Base-by-base conservation (phyloP, 2,888 invertebrate species). In the Acrobasis consociella region DNA sequence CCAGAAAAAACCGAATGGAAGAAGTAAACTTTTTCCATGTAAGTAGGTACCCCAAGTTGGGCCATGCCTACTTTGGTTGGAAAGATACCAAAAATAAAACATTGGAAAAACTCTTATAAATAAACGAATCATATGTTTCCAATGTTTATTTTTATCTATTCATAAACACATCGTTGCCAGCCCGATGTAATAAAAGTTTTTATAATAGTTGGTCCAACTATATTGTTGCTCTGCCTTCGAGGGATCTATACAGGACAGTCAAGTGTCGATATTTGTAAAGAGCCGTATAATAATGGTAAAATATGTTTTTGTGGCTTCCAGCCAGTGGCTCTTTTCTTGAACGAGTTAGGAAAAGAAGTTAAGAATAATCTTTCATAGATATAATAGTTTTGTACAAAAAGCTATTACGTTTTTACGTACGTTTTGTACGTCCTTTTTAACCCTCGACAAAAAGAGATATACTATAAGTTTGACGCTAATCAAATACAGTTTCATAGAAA, bases 101-200 rank as follows among this genome's bases (percentile, higher is more conserved):
- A 13, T 1, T 0, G 46, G 1, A 46, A 46, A 2, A 46, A 13
- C 13, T 46, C n/a, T 13, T 46, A 13, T 46, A 13, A 13, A 13
- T 46, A 46, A 46, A 46, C 46, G 67, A 55, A 66, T 55, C 56
- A 46, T 46, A 46, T n/a, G 52, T 52, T 65, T 65, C 65, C 65
- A 62, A 65, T 62, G 65, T 68, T 66, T 70, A 65, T 66, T 66
- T 64, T 60, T 49, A 13, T 42, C 64, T 65, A 63, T 69, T 69
- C 65, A 58, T 63, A 62, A 13, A 13, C 46, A 46, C 46, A 46
- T 46, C 46, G 46, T 46, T 46, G 46, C 13, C 46, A 46, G 46
- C 13, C 10, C 11, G 13, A n/a, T 46, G 11, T 42, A 7, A 42
- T 42, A 42, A 42, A 42, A 42, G 42, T 46, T 46, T 46, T 46